Percentiles rank a stretch among this genome's conserved stretches.
Evolutionary conservation across 2,113 vertebrate genomes (phyloP).

Genomic region (Sarotherodon lohbergeri): DNA sequence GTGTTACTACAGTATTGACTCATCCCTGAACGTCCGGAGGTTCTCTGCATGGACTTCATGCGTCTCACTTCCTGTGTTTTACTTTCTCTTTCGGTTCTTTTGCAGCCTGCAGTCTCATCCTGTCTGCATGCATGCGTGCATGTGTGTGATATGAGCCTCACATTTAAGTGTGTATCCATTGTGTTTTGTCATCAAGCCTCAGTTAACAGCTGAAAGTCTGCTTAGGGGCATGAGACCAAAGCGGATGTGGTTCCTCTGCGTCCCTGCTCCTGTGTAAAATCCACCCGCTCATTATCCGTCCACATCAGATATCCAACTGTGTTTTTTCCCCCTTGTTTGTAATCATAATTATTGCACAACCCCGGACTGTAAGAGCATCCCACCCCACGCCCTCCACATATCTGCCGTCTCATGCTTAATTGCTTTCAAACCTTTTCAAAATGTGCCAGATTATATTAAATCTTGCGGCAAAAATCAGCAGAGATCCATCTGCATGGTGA

Average conservation of each 20-base stretch:
- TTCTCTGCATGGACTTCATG: background rate
- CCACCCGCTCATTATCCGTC: background rate
- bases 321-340: fast-evolving
- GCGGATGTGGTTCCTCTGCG: background rate
- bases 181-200: conserved; percentile 15
- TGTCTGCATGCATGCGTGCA: background rate
- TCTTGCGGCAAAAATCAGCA: background rate
- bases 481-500: conserved; percentile 5
- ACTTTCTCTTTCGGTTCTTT: background rate
- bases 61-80: background rate
- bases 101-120: background rate
- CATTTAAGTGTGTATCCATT: background rate
- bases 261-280: background rate
- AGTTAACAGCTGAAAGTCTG: background rate
- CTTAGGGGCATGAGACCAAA: background rate
- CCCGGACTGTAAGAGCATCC: background rate
- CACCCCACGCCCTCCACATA: background rate
- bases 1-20: conserved; percentile 42
- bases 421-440: background rate
- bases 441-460: background rate
- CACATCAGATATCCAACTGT: background rate
- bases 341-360: background rate
- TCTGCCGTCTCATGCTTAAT: background rate
- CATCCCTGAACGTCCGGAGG: conserved; percentile 21
- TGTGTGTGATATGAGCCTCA: background rate